Evolutionary conservation across 1,140 invertebrate genomes (phyloP), one percentile per base, ranked within the genome.

Genomic region (Onthophagus taurus): DNA sequence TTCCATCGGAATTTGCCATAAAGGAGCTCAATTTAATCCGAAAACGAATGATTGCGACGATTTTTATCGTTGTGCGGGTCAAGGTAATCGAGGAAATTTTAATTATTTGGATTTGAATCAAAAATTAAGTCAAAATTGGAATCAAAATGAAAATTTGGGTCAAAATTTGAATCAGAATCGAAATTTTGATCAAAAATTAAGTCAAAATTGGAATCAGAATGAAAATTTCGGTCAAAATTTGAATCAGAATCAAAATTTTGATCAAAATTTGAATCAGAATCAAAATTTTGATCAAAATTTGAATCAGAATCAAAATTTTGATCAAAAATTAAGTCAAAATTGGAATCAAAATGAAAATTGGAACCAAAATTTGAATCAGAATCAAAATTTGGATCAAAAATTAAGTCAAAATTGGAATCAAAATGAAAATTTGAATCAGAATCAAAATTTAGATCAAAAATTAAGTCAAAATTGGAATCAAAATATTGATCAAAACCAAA

Each of bases 261-360:
- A n/a, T n/a, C n/a, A n/a, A n/a, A n/a, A n/a, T n/a, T n/a, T n/a
- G n/a, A n/a, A n/a, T n/a, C n/a, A n/a, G n/a, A n/a, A n/a, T n/a
- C n/a, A n/a, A n/a, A n/a, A n/a, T n/a, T n/a, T n/a, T n/a, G n/a
- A n/a, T n/a, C n/a, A n/a, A n/a, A n/a, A n/a, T n/a, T n/a, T n/a
- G n/a, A n/a, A n/a, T n/a, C n/a, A n/a, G n/a, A n/a, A n/a, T n/a
- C n/a, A n/a, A n/a, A n/a, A n/a, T n/a, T n/a, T n/a, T n/a, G n/a
- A n/a, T n/a, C n/a, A n/a, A n/a, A n/a, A n/a, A n/a, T n/a, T n/a
- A n/a, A n/a, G n/a, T n/a, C n/a, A n/a, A n/a, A n/a, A n/a, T n/a
- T 34, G 29, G 38, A 14, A n/a, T n/a, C n/a, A 30, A 13, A 14
- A 30, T 29, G 21, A 41, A 37, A 26, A 26, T 26, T n/a, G 23